These are phyloP conservation scores for Microctonus aethiopoides DNA, from an alignment of 2,888 invertebrate genomes.

Conservation along the genomic window DNA sequence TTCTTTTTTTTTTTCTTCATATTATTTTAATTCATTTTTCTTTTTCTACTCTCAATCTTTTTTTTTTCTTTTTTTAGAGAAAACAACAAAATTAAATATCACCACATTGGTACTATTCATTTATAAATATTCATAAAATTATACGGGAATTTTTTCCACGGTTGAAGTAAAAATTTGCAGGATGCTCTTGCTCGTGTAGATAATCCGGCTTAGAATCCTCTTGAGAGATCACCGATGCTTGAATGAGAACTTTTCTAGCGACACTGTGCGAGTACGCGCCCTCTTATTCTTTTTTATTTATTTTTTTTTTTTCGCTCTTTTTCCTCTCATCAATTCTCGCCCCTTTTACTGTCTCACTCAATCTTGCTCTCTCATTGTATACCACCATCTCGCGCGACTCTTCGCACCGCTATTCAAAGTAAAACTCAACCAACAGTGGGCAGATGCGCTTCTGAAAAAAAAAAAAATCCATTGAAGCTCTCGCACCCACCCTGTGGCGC, in stretches of 20 bases:
- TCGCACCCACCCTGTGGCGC: slow-evolving; percentile 16
- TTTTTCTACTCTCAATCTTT: too few species aligned
- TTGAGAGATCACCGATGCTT: slow-evolving; percentile 47
- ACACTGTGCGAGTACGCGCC: slow-evolving; percentile 34
- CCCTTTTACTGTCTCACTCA: slow-evolving; percentile 19
- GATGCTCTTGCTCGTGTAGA: slow-evolving; percentile 46
- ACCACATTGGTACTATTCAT: neutral
- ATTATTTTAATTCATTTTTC: neutral
- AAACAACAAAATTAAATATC: neutral
- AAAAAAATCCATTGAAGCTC: slow-evolving; percentile 9
- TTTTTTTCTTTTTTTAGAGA: neutral
- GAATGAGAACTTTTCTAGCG: slow-evolving; percentile 50
- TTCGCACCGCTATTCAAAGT: slow-evolving; percentile 34
- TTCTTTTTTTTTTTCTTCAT: neutral
- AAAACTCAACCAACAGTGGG: slow-evolving; percentile 41
- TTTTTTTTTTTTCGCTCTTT: slow-evolving; percentile 5
- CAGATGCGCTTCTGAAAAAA: slow-evolving; percentile 40
- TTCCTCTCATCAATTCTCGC: slow-evolving; percentile 27
- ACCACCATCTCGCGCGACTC: slow-evolving; percentile 35
- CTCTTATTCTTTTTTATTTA: slow-evolving; percentile 36
- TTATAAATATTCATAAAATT: slow-evolving; percentile 4
- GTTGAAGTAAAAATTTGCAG: slow-evolving; percentile 31
- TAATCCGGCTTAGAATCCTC: slow-evolving; percentile 64
- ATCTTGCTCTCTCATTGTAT: slow-evolving; percentile 15
- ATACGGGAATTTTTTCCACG: slow-evolving; percentile 11